Base-by-base conservation (phyloP, 1,140 invertebrate species). In the Listronotus bonariensis region DNA sequence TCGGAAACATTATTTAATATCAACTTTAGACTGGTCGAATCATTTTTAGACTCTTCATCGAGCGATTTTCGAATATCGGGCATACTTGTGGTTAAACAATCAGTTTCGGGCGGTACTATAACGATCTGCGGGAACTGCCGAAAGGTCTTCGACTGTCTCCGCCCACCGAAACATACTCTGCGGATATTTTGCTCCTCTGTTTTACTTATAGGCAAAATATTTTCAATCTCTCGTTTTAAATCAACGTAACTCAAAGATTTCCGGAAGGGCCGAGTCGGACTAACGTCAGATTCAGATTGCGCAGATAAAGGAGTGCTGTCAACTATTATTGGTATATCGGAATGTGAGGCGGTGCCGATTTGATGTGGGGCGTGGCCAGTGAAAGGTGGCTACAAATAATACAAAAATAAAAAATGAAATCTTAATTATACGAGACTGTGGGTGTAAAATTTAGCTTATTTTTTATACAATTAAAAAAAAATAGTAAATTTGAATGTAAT, bases 171-270 rank as follows among this genome's bases (percentile, higher is more conserved):
- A 42, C 20, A 53, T 2, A 18, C 46, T 9, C 34, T 51, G 14
- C 55, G 68, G 5, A 61, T 36, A 11, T 54, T 59, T 15, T 45
- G 45, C 0, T 55, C 42, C 18, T 65, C 66, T 12, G 62, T 59
- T 34, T 59, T 69, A n/a, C 56, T 41, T 15, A 74, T 74, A 5
- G 76, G 75, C 51, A 78, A 17, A 32, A 78, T 67, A 46, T 54
- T 71, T 41, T 75, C 71, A 11, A 78, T 78, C 62, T 76, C 70
- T 34, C 68, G 68, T 49, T 74, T 76, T 14, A 78, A 63, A 67
- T 78, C 76, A 36, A 69, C 60, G 58, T 75, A 77, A 11, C 73
- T 75, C 18, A 74, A 56, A n/a, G 74, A 75, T 73, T 76, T 75
- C n/a, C 58, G 56, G 0, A 69, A 38, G 15, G 51, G 26, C n/a